Percentiles rank a stretch among this genome's conserved stretches.
These are phyloP conservation scores for Semnopithecus entellus DNA, from an alignment of 2,113 vertebrate species.

Conservation along the genomic window DNA sequence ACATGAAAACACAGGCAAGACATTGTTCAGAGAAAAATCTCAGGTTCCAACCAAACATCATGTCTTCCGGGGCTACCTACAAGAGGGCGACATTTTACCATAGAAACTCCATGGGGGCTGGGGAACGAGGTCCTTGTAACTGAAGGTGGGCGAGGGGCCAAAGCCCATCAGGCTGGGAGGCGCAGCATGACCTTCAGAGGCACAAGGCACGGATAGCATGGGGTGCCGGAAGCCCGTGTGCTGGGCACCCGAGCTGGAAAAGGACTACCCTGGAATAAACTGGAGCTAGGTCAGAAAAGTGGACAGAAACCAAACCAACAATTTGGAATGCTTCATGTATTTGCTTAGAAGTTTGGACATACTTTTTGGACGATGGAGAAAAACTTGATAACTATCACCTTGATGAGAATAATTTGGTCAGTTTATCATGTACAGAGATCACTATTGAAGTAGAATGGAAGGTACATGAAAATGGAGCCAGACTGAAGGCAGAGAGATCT, in stretches of 20 bases:
- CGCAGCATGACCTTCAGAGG: too few species aligned
- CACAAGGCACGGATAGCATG: rapidly evolving
- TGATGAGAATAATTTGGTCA: not conserved
- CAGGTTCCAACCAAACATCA: rapidly evolving
- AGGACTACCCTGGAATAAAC: not conserved
- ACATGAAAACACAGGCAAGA: not conserved
- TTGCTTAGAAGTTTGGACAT: not conserved
- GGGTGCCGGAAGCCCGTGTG: rapidly evolving
- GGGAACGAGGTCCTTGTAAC: not conserved
- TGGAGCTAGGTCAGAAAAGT: too few species aligned
- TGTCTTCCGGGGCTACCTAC: not conserved
- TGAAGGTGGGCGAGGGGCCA: rapidly evolving
- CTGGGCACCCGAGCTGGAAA: not conserved
- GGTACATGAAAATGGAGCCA: not conserved
- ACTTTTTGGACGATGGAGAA: too few species aligned
- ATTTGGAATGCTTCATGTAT: too few species aligned
- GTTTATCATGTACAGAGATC: too few species aligned
- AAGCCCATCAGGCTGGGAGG: too few species aligned
- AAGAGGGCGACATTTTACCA: not conserved
- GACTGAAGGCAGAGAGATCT: not conserved
- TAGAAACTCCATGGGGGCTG: too few species aligned
- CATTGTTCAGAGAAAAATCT: rapidly evolving
- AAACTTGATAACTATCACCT: not conserved
- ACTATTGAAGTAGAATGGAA: not conserved
- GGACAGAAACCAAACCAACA: rapidly evolving